Percentiles rank a stretch among this genome's conserved stretches.
Conservation (phyloP, 2,113 vertebrate species). For the Varanus komodoensis region DNA sequence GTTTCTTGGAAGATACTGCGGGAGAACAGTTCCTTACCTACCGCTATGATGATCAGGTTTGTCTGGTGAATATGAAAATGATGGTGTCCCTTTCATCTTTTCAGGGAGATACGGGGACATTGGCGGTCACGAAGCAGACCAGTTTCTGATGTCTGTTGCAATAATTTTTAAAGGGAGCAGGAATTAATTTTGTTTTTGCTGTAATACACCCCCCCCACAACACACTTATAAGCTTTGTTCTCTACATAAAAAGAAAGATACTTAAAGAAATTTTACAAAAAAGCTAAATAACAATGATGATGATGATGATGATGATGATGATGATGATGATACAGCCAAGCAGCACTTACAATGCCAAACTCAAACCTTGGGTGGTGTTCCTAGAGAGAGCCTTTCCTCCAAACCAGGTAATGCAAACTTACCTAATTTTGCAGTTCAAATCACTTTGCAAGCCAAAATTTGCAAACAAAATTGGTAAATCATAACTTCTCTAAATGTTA, state of each 20-base stretch:
- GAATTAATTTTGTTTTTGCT: background rate
- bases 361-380: background rate
- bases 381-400: background rate
- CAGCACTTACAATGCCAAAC: background rate
- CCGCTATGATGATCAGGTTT: slow-evolving; percentile 91
- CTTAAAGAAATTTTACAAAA: background rate
- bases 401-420: background rate
- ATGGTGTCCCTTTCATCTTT: accelerated
- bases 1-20: slow-evolving; percentile 91
- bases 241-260: background rate
- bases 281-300: too few species aligned
- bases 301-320: background rate
- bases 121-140: background rate
- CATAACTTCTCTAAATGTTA: too few species aligned
- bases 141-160: background rate
- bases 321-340: background rate
- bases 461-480: too few species aligned
- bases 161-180: background rate
- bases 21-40: slow-evolving; percentile 92
- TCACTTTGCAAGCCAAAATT: too few species aligned
- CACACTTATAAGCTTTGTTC: background rate
- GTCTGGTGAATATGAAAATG: slow-evolving; percentile 29
- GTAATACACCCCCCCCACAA: background rate
- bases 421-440: too few species aligned
- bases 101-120: background rate